phyloP scores from a whole-genome alignment of 2,888 invertebrate species.

The Pimpla rufipes region DNA sequence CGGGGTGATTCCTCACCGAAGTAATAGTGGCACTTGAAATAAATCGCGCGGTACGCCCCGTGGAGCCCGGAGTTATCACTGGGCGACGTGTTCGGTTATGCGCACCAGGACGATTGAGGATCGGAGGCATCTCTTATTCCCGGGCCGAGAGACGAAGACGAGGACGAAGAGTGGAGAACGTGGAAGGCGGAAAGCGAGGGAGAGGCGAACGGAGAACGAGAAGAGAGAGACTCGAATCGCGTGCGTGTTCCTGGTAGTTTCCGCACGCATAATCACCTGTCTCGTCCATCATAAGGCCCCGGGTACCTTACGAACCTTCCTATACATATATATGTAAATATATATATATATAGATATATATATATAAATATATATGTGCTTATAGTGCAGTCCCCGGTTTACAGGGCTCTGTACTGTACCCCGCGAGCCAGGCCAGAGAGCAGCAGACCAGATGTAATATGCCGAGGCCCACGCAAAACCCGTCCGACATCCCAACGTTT shows the following conservation, averaged over 20 bases:
- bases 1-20: not conserved
- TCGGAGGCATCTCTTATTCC: conserved; percentile 65
- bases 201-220: conserved; percentile 46
- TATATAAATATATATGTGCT: conserved; percentile 25
- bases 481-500: conserved; percentile 83
- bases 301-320: conserved; percentile 62
- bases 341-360: conserved; percentile 15
- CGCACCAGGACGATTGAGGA: conserved; percentile 60
- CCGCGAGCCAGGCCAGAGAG: conserved; percentile 58
- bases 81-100: conserved; percentile 39
- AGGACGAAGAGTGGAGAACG: conserved; percentile 16
- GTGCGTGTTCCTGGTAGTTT: conserved; percentile 80
- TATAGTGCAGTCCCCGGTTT: conserved; percentile 28
- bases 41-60: conserved; percentile 43
- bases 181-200: conserved; percentile 22
- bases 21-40: conserved; percentile 14
- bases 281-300: conserved; percentile 83
- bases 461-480: conserved; percentile 83
- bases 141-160: conserved; percentile 50
- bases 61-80: conserved; percentile 48
- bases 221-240: conserved; percentile 66
- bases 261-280: conserved; percentile 85
- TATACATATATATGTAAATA: not conserved
- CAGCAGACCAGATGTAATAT: conserved; percentile 82
- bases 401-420: conserved; percentile 35